Conservation (phyloP, 2,888 invertebrate genomes). For the Plagodis pulveraria region DNA sequence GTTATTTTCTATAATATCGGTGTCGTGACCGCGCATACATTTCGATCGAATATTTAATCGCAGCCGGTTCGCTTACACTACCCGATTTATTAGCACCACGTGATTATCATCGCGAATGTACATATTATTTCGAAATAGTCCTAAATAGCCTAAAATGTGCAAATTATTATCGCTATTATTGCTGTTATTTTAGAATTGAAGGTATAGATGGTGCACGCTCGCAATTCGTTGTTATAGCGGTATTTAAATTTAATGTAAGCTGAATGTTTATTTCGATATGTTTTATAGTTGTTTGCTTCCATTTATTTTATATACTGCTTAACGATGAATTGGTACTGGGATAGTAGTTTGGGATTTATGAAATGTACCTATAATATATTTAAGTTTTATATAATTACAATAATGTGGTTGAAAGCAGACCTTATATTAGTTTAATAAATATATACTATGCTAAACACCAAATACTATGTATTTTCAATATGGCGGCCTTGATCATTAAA, state of each 20-base stretch:
- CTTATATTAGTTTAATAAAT: too few species aligned
- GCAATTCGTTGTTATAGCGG: constrained; percentile 13
- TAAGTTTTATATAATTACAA: too few species aligned
- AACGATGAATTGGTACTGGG: background rate
- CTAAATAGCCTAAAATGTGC: constrained; percentile 1
- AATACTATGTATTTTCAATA: too few species aligned
- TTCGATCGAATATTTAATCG: constrained; percentile 48
- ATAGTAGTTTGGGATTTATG: too few species aligned
- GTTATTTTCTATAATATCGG: constrained; percentile 57
- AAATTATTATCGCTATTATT: constrained; percentile 7
- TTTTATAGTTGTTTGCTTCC: background rate
- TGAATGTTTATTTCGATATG: background rate
- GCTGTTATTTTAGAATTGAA: constrained; percentile 8
- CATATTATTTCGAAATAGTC: constrained; percentile 26
- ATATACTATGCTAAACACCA: too few species aligned
- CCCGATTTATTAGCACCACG: constrained; percentile 60
- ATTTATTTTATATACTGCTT: background rate
- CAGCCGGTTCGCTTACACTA: constrained; percentile 51
- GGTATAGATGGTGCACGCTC: constrained; percentile 17
- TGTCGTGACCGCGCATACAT: constrained; percentile 68
- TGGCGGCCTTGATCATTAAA: too few species aligned
- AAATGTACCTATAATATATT: too few species aligned
- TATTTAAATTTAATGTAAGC: constrained; percentile 9
- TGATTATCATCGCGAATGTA: constrained; percentile 47
- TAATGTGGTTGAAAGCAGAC: too few species aligned